A percentile compares a stretch with the other conserved stretches of the same genome.
phyloP scores from a whole-genome alignment of 2,888 invertebrate genomes.

The Phasia obesa region DNA sequence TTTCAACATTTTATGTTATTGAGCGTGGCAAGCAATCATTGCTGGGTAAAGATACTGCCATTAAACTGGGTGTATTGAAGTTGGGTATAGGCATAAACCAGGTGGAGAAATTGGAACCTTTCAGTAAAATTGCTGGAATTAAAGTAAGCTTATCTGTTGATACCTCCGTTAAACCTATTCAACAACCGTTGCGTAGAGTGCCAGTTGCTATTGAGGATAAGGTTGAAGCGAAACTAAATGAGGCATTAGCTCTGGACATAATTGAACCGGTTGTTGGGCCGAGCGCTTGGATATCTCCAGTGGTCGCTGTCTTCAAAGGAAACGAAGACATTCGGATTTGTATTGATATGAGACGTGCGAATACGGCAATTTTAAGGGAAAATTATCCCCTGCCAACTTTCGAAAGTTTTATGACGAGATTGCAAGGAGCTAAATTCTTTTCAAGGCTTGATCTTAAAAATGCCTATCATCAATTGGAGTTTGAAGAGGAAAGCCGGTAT shows the following conservation, averaged over 20 bases:
- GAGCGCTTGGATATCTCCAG: slow-evolving; percentile 43
- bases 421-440: no score
- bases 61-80: slow-evolving; percentile 51
- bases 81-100: slow-evolving; percentile 53
- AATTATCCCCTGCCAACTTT: no score
- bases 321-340: slow-evolving; percentile 5
- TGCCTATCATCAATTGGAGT: no score
- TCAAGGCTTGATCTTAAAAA: no score
- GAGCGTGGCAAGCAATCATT: slow-evolving; percentile 54
- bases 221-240: slow-evolving; percentile 64
- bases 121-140: not conserved
- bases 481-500: no score
- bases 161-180: no score
- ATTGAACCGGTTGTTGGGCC: slow-evolving; percentile 75
- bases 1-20: no score
- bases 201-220: slow-evolving; percentile 30
- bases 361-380: slow-evolving; percentile 21
- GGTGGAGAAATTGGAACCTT: slow-evolving; percentile 40
- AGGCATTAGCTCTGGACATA: slow-evolving; percentile 68
- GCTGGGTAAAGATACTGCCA: slow-evolving; percentile 34
- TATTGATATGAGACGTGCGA: slow-evolving; percentile 29
- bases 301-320: slow-evolving; percentile 1
- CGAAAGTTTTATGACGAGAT: no score
- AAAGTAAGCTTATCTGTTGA: no score
- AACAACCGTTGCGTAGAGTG: no score